Base-by-base conservation (phyloP, 2,113 vertebrate species). In the Raja brachyura region DNA sequence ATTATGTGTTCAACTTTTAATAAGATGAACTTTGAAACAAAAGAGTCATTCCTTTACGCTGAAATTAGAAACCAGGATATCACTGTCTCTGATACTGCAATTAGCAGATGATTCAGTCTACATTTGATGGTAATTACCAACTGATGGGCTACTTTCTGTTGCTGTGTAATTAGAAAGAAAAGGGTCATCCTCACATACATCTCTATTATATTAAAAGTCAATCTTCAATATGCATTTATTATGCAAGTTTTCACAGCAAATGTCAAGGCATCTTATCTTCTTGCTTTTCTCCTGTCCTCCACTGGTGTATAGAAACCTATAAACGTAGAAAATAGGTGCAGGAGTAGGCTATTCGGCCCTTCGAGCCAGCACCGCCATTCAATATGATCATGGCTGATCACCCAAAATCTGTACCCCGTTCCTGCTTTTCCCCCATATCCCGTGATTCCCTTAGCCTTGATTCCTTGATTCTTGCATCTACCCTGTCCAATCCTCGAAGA, bases 131-230 rank as follows among this genome's bases (percentile, higher is more conserved):
- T 33, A 88, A 31, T 88, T 88, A 88, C 28, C 14, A 88, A 63
- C 59, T 88, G n/a, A 88, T 88, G 83, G 83, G 83, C 14, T 22
- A 70, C 14, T 90, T 48, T 70, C 16, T 39, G 22, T 92, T 70
- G 66, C 88, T 92, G 31, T 92, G 88, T 70, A 92, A 92, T 73
- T 92, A 92, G 28, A 88, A 86, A 92, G 7, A 25, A 92, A 73
- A 92, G 33, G 61, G 61, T 48, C 66, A 63, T 33, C 54, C 86
- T 90, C 86, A 54, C 66, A 25, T 22, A 70, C 66, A 73, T 61
- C n/a, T 28, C 59, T n/a, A 88, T 88, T 63, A 63, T 18, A 31
- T 3, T 63, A 66, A 31, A 13, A n/a, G 59, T 66, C 83, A 88
- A 88, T 63, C 13, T 31, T n/a, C 28, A 88, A 18, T 88, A 31